Base-by-base conservation (phyloP, 2,797 vertebrate genomes). In the Intellagama lesueurii region DNA sequence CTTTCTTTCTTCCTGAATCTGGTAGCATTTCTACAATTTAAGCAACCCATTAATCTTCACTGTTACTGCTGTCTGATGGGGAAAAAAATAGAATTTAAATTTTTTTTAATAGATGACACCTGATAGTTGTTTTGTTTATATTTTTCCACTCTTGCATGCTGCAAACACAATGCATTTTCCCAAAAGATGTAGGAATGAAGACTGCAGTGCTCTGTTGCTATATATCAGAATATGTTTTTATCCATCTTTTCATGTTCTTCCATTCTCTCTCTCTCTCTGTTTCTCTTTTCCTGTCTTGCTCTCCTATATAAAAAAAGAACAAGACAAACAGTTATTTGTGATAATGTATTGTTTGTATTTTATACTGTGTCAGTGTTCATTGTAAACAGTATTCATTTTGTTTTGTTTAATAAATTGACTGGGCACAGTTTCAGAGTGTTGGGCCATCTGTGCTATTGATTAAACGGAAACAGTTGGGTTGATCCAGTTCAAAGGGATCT, bases 41-140 rank as follows among this genome's bases (percentile, higher is more conserved):
- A 94, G 83, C 73, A 87, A 76, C 5, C 82, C 88, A 70, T 93
- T 94, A 73, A 87, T 95, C 87, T 92, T 83, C 86, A 84, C 22
- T 85, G 56, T 91, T 91, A 93, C 89, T 75, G 87, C 73, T 93
- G 40, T 83, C 64, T 60, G 83, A 26, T 83, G 49, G 87, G 52
- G 52, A 14, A 80, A 95, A 95, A 92, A 92, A 88, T 94, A 91
- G 7, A 88, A 80, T 72, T 90, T 85, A 86, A 76, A 40, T 40
- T 92, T 68, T 81, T 90, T 69, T 92, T 83, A 91, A 90, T 92
- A 92, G 72, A 88, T 91, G 93, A 92, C 89, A 19, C 56, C 81
- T 93, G 85, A 87, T 28, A n/a, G 92, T 91, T 2, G 4, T 24
- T 24, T 88, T 90, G 82, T 70, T 12, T 28, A 26, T 89, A 60